phyloP scores from a whole-genome alignment of 2,113 vertebrate genomes.

The Stomatorhinus ivindoensis region DNA sequence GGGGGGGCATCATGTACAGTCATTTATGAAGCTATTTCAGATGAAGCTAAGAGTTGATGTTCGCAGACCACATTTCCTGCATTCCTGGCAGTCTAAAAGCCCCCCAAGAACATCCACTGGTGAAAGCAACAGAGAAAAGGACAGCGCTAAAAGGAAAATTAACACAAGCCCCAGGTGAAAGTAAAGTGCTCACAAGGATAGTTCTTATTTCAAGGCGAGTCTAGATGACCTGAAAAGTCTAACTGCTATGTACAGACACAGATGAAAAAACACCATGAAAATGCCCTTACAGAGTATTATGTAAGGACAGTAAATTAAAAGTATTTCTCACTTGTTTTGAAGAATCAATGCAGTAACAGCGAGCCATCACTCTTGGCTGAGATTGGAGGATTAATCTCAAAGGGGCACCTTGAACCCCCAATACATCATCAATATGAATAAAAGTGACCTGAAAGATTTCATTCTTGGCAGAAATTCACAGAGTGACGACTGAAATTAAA shows the following conservation, averaged over 20 bases:
- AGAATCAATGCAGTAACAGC: conserved; percentile 25
- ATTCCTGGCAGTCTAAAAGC: neutral
- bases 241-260: neutral
- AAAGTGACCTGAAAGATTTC: conserved; percentile 50
- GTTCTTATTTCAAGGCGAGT: neutral
- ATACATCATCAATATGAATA: conserved; percentile 35
- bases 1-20: neutral
- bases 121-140: neutral
- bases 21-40: neutral
- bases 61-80: neutral
- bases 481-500: conserved; percentile 72
- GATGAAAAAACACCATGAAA: neutral
- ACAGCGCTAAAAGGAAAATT: neutral
- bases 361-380: conserved; percentile 25
- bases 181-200: neutral
- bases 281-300: neutral
- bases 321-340: neutral
- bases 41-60: neutral
- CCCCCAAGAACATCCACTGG: neutral
- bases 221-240: neutral
- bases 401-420: conserved; percentile 60
- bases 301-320: conserved; percentile 11
- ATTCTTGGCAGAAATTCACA: conserved; percentile 63
- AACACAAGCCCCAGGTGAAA: neutral
- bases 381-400: conserved; percentile 47